Conservation (phyloP, 1,140 invertebrate species). For the Lordiphosa mommai region DNA sequence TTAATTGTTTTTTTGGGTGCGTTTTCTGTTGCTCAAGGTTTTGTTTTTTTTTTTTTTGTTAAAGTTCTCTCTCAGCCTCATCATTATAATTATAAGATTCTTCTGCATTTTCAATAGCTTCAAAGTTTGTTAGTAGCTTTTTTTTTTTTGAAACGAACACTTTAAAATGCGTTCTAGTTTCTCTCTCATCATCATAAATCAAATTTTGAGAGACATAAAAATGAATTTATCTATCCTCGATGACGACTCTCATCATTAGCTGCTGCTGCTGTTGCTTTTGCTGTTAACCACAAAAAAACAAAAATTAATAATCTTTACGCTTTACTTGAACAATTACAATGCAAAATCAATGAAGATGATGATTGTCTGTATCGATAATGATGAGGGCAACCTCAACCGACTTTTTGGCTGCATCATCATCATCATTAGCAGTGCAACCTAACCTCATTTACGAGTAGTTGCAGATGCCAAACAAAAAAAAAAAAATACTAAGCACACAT, state of each 20-base stretch:
- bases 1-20: conserved; percentile 25
- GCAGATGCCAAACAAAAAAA: neutral
- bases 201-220: conserved; percentile 11
- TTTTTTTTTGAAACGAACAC: neutral
- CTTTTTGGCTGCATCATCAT: conserved; percentile 29
- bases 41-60: neutral
- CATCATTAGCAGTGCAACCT: conserved; percentile 26
- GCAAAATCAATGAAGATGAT: conserved; percentile 41
- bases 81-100: conserved; percentile 5
- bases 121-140: neutral
- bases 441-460: conserved; percentile 2
- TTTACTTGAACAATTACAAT: conserved; percentile 46
- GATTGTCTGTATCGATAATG: conserved; percentile 35
- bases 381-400: conserved; percentile 48
- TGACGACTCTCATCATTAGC: conserved; percentile 26
- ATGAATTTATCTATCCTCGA: conserved; percentile 1
- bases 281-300: conserved; percentile 4
- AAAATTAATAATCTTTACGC: conserved; percentile 29
- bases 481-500: neutral
- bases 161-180: too few species aligned
- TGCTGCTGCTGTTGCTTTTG: conserved; percentile 7
- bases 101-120: neutral
- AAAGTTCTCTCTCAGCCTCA: neutral
- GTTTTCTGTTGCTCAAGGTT: conserved; percentile 29
- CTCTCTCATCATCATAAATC: conserved; percentile 28